A percentile compares a stretch with the other conserved stretches of the same genome.
Evolutionary conservation across 2,888 invertebrate genomes (phyloP).

Genomic region (Cinara cedri): DNA sequence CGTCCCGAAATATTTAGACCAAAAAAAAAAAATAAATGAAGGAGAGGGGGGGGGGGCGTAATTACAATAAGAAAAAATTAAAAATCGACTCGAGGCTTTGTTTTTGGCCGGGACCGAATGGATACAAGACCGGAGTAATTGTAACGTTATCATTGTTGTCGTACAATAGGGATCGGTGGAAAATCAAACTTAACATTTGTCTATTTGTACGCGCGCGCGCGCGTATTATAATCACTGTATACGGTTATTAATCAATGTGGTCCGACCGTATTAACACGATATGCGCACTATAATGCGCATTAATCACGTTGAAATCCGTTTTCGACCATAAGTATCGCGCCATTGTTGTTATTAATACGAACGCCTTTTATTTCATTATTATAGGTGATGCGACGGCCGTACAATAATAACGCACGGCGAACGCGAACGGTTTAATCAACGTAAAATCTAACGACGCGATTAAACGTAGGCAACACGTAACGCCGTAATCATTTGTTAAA

Average conservation of each 20-base stretch:
- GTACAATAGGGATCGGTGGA: too few relatives aligned
- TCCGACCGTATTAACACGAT: neutral
- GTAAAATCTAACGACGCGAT: conserved; percentile 35
- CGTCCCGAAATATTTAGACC: too few relatives aligned
- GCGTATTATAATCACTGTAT: neutral
- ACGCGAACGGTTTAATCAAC: conserved; percentile 40
- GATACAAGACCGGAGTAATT: too few relatives aligned
- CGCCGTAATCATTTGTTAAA: conserved; percentile 25
- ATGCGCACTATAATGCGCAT: neutral
- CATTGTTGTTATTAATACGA: neutral
- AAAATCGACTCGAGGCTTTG: too few relatives aligned
- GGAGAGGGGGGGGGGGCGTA: too few relatives aligned
- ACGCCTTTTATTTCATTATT: conserved; percentile 25
- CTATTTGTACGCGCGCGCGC: too few relatives aligned
- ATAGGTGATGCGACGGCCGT: neutral
- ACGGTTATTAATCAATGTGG: conserved; percentile 11
- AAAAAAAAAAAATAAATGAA: too few relatives aligned
- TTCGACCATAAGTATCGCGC: neutral
- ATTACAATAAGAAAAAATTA: too few relatives aligned
- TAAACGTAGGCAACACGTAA: neutral
- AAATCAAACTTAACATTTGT: too few relatives aligned
- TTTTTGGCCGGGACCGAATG: too few relatives aligned
- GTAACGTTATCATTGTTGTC: too few relatives aligned
- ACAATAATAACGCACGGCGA: neutral
- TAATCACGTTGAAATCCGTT: conserved; percentile 19